Conservation (phyloP, 2,797 vertebrate genomes). For the Leptatherina wallacei region DNA sequence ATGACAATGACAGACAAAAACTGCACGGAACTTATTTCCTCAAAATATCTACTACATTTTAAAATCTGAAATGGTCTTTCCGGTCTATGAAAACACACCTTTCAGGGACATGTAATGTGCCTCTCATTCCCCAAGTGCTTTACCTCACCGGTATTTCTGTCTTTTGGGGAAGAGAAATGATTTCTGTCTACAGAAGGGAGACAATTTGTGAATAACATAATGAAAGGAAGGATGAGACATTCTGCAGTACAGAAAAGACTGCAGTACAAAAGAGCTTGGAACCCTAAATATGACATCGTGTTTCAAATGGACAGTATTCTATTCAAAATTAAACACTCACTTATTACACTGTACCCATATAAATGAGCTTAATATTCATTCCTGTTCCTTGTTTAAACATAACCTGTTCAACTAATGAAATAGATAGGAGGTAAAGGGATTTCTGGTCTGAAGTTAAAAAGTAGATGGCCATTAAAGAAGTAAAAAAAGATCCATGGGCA, state of each 20-base stretch:
- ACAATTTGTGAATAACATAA: slow-evolving; percentile 53
- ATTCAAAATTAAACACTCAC: slow-evolving; percentile 43
- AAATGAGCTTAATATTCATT: slow-evolving; percentile 47
- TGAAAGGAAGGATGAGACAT: slow-evolving; percentile 43
- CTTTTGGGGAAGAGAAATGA: slow-evolving; percentile 50
- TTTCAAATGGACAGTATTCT: slow-evolving; percentile 42
- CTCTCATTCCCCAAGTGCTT: too few relatives aligned
- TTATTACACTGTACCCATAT: slow-evolving; percentile 17
- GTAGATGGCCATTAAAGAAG: slow-evolving; percentile 43
- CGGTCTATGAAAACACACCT: slow-evolving; percentile 38
- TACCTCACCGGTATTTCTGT: slow-evolving; percentile 26
- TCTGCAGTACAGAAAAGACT: slow-evolving; percentile 39
- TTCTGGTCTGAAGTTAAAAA: slow-evolving; percentile 40
- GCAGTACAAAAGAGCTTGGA: slow-evolving; percentile 41
- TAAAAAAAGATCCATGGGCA: slow-evolving; percentile 1
- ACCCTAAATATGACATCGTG: slow-evolving; percentile 38
- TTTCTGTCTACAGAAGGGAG: slow-evolving; percentile 48
- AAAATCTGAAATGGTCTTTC: slow-evolving; percentile 37
- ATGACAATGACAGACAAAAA: neutral
- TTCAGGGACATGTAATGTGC: neutral
- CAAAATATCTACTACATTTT: slow-evolving; percentile 18
- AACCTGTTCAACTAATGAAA: slow-evolving; percentile 45
- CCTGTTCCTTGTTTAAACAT: slow-evolving; percentile 42
- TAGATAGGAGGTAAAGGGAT: slow-evolving; percentile 26
- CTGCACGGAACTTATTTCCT: slow-evolving; percentile 22